A percentile compares a stretch with the other conserved stretches of the same genome.
Conservation (phyloP, 2,888 invertebrate species). For the Perithous albicinctus region DNA sequence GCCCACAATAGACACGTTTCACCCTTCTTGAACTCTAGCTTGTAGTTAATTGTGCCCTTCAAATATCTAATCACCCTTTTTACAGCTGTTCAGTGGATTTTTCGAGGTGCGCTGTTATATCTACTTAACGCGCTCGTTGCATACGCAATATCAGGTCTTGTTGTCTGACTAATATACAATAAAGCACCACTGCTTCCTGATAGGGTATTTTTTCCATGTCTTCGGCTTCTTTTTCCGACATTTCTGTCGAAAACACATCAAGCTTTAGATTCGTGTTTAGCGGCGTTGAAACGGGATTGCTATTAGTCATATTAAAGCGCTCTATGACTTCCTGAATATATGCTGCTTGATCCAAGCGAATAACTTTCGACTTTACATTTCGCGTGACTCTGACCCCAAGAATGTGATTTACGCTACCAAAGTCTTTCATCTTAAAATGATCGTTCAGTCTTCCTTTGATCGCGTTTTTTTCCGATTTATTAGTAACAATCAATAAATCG, state of each 20-base stretch:
- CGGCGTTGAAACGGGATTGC: conserved; percentile 41
- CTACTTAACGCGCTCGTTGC: conserved; percentile 39
- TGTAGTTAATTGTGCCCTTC: conserved; percentile 12
- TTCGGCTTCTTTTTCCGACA: not conserved
- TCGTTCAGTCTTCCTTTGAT: conserved; percentile 26
- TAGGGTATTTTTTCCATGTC: conserved; percentile 40
- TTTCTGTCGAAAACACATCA: not conserved
- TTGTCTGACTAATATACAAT: conserved; percentile 44
- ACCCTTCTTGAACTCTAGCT: no score
- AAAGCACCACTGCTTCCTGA: no score
- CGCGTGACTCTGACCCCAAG: conserved; percentile 53
- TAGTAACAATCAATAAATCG: conserved; percentile 52
- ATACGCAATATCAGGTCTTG: conserved; percentile 54
- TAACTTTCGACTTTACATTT: not conserved
- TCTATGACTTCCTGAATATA: conserved; percentile 41
- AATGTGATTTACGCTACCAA: no score
- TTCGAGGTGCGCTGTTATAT: conserved; percentile 27
- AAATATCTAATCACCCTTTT: conserved; percentile 43
- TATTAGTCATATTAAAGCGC: conserved; percentile 51
- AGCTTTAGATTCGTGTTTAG: conserved; percentile 18
- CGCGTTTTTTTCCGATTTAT: not conserved
- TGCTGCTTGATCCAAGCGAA: conserved; percentile 35
- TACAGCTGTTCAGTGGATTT: conserved; percentile 39
- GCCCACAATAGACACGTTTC: no score
- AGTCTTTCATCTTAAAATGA: conserved; percentile 44